Conservation (phyloP, 2,113 vertebrate species). For the Chaetorhynchus papuensis region DNA sequence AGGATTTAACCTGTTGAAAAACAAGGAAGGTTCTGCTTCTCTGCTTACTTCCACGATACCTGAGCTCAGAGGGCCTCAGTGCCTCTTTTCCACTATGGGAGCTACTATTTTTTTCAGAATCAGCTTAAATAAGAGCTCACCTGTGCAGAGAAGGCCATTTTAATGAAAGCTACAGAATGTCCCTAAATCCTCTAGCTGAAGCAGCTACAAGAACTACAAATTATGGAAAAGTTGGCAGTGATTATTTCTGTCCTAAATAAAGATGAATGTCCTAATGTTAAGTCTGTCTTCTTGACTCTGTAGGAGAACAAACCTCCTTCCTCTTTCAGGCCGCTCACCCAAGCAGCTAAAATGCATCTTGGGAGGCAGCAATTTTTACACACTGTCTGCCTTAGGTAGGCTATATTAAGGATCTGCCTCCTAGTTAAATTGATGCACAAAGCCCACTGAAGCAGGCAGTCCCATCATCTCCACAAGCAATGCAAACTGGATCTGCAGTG, state of each 20-base stretch:
- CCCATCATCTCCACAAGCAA: background rate
- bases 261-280: background rate
- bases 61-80: background rate
- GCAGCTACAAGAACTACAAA: background rate
- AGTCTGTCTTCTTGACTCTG: background rate
- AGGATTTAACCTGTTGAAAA: background rate
- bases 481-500: background rate
- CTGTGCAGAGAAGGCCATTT: background rate
- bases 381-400: background rate
- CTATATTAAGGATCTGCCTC: background rate
- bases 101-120: background rate
- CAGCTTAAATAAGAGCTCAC: background rate
- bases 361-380: background rate
- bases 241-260: slow-evolving; percentile 18
- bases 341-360: background rate
- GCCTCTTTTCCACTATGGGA: background rate
- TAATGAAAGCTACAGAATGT: background rate
- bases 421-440: background rate
- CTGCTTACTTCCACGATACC: background rate
- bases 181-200: slow-evolving; percentile 1
- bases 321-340: background rate
- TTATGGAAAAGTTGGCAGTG: background rate
- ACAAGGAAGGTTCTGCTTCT: background rate
- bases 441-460: background rate
- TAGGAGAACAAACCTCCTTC: background rate